Evolutionary conservation across 2,797 vertebrate genomes (phyloP).

Genomic region (Xenentodon cancila): DNA sequence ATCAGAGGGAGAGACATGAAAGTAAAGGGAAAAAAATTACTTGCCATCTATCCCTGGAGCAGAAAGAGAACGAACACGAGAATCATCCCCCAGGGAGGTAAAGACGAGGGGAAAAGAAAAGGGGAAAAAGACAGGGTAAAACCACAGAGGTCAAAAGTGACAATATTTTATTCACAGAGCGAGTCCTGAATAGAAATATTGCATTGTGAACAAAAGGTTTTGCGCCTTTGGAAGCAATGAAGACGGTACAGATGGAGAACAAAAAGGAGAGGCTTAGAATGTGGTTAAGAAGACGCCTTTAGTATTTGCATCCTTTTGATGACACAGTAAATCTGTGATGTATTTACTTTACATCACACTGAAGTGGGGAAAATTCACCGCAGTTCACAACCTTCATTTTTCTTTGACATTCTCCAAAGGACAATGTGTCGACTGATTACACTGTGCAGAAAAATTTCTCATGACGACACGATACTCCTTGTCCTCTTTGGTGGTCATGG

Average conservation of each 20-base stretch:
- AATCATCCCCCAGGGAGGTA: conserved; percentile 65
- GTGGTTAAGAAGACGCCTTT: conserved; percentile 53
- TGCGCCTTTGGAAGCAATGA: conserved; percentile 64
- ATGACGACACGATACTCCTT: conserved; percentile 62
- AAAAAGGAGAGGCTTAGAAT: conserved; percentile 28
- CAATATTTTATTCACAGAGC: conserved; percentile 99
- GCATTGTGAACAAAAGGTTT: conserved; percentile 77
- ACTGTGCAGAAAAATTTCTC: conserved; percentile 30
- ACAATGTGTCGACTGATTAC: conserved; percentile 33
- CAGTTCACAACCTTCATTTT: conserved; percentile 46
- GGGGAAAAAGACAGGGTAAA: conserved; percentile 83
- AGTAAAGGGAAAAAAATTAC: conserved; percentile 70
- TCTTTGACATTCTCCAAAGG: conserved; percentile 55
- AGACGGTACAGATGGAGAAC: conserved; percentile 56
- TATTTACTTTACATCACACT: conserved; percentile 40
- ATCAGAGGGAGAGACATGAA: conserved; percentile 82
- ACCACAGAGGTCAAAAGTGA: conserved; percentile 89
- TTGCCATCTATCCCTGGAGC: conserved; percentile 83
- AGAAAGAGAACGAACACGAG: conserved; percentile 76
- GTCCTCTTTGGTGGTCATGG: conserved; percentile 57
- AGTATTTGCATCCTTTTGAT: conserved; percentile 63
- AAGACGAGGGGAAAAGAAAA: conserved; percentile 71
- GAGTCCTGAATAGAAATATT: conserved; percentile 99
- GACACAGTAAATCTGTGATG: conserved; percentile 52
- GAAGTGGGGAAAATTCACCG: conserved; percentile 34